Evolutionary conservation across 2,888 invertebrate species (phyloP).

Genomic region (Teleogryllus oceanicus): DNA sequence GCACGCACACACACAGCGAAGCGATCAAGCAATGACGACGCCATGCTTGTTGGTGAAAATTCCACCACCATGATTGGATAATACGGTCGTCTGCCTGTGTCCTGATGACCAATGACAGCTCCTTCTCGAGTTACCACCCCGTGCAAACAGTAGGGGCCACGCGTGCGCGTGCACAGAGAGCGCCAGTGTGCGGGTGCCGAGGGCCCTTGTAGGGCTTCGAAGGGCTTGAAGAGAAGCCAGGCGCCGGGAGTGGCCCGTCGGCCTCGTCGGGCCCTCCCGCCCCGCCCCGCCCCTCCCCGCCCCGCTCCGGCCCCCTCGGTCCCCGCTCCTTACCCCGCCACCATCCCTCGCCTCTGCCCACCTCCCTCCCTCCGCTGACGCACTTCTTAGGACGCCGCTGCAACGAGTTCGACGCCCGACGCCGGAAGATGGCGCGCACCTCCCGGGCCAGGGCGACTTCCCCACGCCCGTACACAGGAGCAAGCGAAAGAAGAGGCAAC

Average conservation of each 20-base stretch:
- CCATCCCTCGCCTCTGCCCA: no score
- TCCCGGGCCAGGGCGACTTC: no score
- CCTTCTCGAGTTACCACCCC: slow-evolving; percentile 9
- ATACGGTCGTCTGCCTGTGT: background rate
- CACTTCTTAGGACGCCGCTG: no score
- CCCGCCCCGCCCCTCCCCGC: background rate
- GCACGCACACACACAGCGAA: background rate
- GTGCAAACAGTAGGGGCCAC: background rate
- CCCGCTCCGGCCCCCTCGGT: background rate
- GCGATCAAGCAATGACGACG: background rate
- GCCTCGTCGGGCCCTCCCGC: background rate
- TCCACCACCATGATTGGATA: background rate
- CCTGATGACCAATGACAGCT: background rate
- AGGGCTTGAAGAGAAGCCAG: slow-evolving; percentile 1
- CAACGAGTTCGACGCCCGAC: no score
- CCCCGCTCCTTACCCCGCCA: background rate
- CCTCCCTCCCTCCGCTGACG: no score
- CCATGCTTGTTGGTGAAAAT: background rate
- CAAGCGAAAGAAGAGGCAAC: no score
- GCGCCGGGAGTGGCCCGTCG: background rate
- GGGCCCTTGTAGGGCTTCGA: background rate
- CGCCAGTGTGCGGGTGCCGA: background rate
- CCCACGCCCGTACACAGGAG: no score
- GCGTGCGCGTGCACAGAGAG: background rate
- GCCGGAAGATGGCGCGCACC: no score